Evolutionary conservation across 1,140 invertebrate genomes (phyloP).

Genomic region (Zaprionus ornatus): DNA sequence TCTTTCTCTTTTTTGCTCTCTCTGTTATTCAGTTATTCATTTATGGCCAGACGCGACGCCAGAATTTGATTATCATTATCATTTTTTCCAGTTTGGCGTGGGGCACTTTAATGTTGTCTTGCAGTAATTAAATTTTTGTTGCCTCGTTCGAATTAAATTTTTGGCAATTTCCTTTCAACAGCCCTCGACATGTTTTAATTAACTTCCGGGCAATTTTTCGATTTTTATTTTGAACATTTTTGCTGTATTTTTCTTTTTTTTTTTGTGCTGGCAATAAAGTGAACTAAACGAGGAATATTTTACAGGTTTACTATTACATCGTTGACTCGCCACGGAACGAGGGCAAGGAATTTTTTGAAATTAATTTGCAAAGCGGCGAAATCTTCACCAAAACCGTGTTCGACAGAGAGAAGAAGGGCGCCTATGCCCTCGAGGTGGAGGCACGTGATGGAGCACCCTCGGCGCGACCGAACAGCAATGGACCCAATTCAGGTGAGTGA

Average conservation of each 20-base stretch:
- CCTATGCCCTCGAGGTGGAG: conserved; percentile 96
- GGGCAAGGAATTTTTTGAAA: conserved; percentile 97
- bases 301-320: conserved; percentile 94
- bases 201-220: conserved; percentile 32
- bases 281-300: conserved; percentile 29
- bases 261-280: conserved; percentile 27
- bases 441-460: conserved; percentile 96
- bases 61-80: conserved; percentile 68
- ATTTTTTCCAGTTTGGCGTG: not conserved
- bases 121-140: conserved; percentile 37
- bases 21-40: conserved; percentile 39
- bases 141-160: conserved; percentile 37
- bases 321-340: conserved; percentile 95
- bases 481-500: conserved; percentile 94
- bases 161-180: conserved; percentile 44
- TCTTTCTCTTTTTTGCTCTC: conserved; percentile 5
- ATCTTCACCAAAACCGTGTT: conserved; percentile 97
- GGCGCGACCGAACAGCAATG: conserved; percentile 94
- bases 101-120: conserved; percentile 55
- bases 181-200: conserved; percentile 46
- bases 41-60: conserved; percentile 43
- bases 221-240: conserved; percentile 17
- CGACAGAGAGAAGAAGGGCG: conserved; percentile 96
- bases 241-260: not conserved
- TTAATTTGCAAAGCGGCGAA: conserved; percentile 96